Percentiles rank a stretch among this genome's conserved stretches.
These are phyloP conservation scores for Priocnemis perturbator DNA, from an alignment of 2,888 invertebrate species.

Conservation along the genomic window DNA sequence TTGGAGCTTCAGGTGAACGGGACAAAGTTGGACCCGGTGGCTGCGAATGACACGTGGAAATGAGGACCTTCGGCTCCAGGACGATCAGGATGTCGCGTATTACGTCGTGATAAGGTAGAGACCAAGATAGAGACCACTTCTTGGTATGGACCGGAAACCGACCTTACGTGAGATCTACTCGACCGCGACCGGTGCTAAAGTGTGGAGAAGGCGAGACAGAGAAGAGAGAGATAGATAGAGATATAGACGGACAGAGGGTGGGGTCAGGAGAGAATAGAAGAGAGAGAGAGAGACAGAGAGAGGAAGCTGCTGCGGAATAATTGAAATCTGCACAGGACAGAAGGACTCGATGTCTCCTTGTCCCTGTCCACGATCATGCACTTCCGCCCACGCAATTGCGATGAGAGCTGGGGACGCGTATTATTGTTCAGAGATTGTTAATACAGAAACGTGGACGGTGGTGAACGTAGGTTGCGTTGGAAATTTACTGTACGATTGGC, in stretches of 20 bases:
- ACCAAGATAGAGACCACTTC: background rate
- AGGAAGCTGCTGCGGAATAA: background rate
- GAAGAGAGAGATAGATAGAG: too few species aligned
- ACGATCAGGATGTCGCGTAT: conserved; percentile 15
- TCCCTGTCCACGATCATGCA: background rate
- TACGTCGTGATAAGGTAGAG: background rate
- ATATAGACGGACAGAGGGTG: background rate
- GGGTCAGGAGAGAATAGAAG: too few species aligned
- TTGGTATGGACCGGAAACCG: background rate
- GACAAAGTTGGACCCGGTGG: background rate
- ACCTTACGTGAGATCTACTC: background rate
- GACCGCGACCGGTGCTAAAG: background rate
- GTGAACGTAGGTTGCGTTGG: too few species aligned
- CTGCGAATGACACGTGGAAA: conserved; percentile 69
- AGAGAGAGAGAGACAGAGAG: background rate
- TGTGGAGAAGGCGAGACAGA: background rate
- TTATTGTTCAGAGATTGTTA: too few species aligned
- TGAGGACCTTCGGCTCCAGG: conserved; percentile 48
- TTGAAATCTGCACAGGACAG: conserved; percentile 9
- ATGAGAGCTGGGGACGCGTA: too few species aligned
- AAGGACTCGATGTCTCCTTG: conserved; percentile 7
- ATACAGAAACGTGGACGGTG: too few species aligned
- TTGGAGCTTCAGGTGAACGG: background rate
- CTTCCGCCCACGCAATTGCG: background rate
- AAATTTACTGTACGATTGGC: too few species aligned